Base-by-base conservation (phyloP, 2,888 invertebrate genomes). In the Emesis furor region DNA sequence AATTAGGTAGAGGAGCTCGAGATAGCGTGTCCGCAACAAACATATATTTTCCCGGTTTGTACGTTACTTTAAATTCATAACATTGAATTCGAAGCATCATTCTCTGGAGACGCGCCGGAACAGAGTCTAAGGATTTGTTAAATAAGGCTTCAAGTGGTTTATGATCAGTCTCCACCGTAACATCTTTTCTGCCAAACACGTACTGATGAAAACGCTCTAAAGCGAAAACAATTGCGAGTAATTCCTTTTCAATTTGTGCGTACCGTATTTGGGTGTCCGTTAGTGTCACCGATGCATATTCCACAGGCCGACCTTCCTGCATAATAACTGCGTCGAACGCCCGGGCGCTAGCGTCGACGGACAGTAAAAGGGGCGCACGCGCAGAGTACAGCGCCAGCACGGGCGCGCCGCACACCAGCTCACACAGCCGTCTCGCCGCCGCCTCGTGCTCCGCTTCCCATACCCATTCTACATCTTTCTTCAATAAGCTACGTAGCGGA, bases 171-270 rank as follows among this genome's bases (percentile, higher is more conserved):
- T 91, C 84, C 0, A 91, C 83, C 73, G 7, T 32, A 72, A 59
- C 59, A 24, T 59, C 59, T 59, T 59, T 59, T 30, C 76, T 83
- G 4, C 91, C 92, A 73, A 75, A 91, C 3, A 91, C 74, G 32
- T 91, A 91, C 37, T 91, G 90, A 14, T 85, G 87, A 76, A 90
- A 91, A 8, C 79, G 55, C 46, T 89, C 0, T 74, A 46, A 73
- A 0, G 88, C 91, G 73, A 89, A 91, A 0, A 91, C 88, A 10
- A 91, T 91, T 3, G 90, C 91, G 2, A 91, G 65, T 81, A 91
- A 55, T 55, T 91, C 91, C 35, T 91, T 91, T 32, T 91, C 90
- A 8, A 91, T 91, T 74, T 90, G 90, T 0, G 91, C 89, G 32
- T 89, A 89, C 6, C 86, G 17, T 14, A 12, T 72, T 71, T 88